A percentile compares a stretch with the other conserved stretches of the same genome.
Evolutionary conservation across 2,797 vertebrate species (phyloP).

Genomic region (Falco berigora): DNA sequence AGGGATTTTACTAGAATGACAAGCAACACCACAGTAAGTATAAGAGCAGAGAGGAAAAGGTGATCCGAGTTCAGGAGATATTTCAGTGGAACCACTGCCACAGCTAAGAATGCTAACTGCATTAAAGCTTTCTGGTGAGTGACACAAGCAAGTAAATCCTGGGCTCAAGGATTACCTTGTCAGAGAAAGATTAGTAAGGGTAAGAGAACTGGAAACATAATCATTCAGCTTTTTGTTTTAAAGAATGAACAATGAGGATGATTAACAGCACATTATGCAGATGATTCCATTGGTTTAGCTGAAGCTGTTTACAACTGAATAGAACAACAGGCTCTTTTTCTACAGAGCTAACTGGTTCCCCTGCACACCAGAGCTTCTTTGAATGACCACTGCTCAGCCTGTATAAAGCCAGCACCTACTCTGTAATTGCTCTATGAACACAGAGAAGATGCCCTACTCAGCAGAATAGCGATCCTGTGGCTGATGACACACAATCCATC

Average conservation of each 20-base stretch:
- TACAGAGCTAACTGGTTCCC: neutral
- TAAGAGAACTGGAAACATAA: neutral
- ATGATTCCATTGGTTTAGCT: neutral
- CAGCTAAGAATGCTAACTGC: neutral
- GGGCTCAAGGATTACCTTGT: neutral
- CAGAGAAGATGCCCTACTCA: neutral
- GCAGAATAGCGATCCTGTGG: neutral
- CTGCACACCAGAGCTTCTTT: neutral
- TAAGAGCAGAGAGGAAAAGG: neutral
- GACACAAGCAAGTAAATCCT: neutral
- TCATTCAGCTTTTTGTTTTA: neutral
- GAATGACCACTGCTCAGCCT: neutral
- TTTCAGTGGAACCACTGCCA: neutral
- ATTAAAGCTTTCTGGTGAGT: neutral
- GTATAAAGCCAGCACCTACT: neutral
- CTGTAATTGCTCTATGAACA: neutral
- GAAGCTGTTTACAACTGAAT: neutral
- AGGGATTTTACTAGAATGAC: slow-evolving; percentile 86
- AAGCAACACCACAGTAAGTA: neutral
- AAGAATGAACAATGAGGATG: neutral
- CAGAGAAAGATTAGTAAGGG: neutral
- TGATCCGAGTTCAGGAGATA: neutral
- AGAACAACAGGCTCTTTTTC: neutral
- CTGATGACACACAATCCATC: neutral
- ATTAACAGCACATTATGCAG: neutral